Base-by-base conservation (phyloP, 2,797 vertebrate genomes). In the Microtus agrestis region DNA sequence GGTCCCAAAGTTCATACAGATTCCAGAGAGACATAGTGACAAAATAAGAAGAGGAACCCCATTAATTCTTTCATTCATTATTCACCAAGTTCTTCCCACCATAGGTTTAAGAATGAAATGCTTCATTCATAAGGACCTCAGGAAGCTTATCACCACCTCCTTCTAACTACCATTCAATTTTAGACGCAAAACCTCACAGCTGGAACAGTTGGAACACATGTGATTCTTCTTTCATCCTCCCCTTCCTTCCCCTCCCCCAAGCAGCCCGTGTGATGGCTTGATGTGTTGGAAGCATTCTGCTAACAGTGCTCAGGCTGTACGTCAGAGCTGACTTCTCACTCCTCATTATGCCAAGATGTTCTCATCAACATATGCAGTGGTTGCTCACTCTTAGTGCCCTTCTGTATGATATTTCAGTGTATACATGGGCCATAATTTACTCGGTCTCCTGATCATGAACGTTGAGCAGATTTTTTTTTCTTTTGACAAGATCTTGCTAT, bases 91-190 rank as follows among this genome's bases (percentile, higher is more conserved):
- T 96, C 34, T 40, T 89, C 63, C 86, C 13, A 34, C n/a, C n/a
- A n/a, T 89, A 65, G 46, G 31, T 84, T 94, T 93, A 85, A 81
- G 82, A 85, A 89, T 79, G 74, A 87, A 95, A 93, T 63, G 89
- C n/a, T 89, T 92, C 93, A 73, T 40, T 46, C n/a, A 46, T 46
- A 81, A 89, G 54, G 9, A 19, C 93, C 40, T 73, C 63, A 46
- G 91, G 78, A 92, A 85, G 77, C 73, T 67, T 59, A 37, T 19
- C 86, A 65, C 14, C 19, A 37, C 25, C 37, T 54, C 88, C 78
- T 9, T 69, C 87, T 93, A 61, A 51, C 65, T 31, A 73, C 91
- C n/a, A 63, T 95, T 95, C 31, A 63, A 51, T 34, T 89, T 63
- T 12, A 87, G 67, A 81, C 81, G 88, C n/a, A 86, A 90, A 87